A percentile compares a stretch with the other conserved stretches of the same genome.
phyloP scores from a whole-genome alignment of 2,797 vertebrate genomes.

The Channallabes apus region DNA sequence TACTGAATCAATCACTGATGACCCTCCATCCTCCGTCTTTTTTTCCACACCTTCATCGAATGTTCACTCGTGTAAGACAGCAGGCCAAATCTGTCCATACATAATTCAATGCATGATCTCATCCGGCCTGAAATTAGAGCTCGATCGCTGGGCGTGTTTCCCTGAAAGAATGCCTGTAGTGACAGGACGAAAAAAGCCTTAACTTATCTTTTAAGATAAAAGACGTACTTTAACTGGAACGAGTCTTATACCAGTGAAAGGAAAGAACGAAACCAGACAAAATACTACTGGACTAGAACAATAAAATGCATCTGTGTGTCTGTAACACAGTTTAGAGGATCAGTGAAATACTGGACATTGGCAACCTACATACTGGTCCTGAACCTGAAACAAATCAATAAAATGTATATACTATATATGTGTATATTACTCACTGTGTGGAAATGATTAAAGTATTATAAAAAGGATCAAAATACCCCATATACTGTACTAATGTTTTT shows the following conservation, averaged over 20 bases:
- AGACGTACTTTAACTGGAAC: too few relatives aligned
- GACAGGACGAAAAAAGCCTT: not conserved
- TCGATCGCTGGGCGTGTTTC: not conserved
- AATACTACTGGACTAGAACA: not conserved
- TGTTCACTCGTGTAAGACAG: not conserved
- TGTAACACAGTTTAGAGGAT: too few relatives aligned
- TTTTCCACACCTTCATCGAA: not conserved
- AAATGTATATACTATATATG: too few relatives aligned
- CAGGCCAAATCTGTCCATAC: not conserved
- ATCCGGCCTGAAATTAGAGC: not conserved
- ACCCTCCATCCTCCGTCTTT: not conserved
- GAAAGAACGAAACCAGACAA: not conserved
- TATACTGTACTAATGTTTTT: too few relatives aligned
- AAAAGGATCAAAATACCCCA: not conserved
- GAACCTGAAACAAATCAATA: not conserved
- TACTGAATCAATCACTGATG: not conserved
- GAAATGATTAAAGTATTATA: not conserved
- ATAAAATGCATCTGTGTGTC: not conserved
- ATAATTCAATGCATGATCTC: conserved; percentile 14
- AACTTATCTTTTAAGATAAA: not conserved
- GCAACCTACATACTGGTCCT: not conserved
- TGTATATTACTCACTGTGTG: not conserved
- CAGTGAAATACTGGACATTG: not conserved
- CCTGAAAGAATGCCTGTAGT: not conserved
- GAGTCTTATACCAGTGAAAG: not conserved